A percentile compares a stretch with the other conserved stretches of the same genome.
Conservation (phyloP, 35 echinoderm and acorn worm genomes). For the Apostichopus californicus region DNA sequence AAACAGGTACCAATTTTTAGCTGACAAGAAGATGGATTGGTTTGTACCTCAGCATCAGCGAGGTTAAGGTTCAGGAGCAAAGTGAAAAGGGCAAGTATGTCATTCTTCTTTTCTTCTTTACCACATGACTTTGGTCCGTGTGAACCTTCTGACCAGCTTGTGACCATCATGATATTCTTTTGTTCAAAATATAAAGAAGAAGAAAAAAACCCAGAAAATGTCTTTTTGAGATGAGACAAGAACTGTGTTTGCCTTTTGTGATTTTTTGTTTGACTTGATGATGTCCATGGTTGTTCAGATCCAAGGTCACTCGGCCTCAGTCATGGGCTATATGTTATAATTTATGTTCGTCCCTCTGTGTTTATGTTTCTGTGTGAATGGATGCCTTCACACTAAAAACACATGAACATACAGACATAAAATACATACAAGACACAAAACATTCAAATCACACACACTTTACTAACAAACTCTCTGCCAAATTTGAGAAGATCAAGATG, state of each 20-base stretch:
- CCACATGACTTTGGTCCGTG: neutral
- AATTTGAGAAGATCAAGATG: conserved; percentile 11
- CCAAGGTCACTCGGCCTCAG: neutral
- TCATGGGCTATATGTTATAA: conserved; percentile 21
- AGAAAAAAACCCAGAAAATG: neutral
- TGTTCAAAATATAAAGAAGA: too few species aligned
- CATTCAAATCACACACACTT: neutral
- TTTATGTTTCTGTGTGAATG: conserved; percentile 49
- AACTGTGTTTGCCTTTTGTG: neutral
- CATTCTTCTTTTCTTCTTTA: neutral
- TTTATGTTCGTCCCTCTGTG: conserved; percentile 47
- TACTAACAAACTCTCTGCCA: conserved; percentile 13
- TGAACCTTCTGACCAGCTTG: conserved; percentile 7
- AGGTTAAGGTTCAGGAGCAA: neutral
- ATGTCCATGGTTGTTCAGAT: neutral
- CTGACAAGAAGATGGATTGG: conserved; percentile 3
- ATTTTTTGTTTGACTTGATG: neutral
- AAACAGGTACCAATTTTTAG: conserved; percentile 34
- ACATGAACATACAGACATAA: conserved; percentile 45
- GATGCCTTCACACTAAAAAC: conserved; percentile 57
- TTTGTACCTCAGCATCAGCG: neutral
- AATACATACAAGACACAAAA: neutral
- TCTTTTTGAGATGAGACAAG: neutral
- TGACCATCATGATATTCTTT: neutral
- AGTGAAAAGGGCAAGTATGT: conserved; percentile 20